Base-by-base conservation (phyloP, 2,888 invertebrate genomes). In the Mythimna impura region DNA sequence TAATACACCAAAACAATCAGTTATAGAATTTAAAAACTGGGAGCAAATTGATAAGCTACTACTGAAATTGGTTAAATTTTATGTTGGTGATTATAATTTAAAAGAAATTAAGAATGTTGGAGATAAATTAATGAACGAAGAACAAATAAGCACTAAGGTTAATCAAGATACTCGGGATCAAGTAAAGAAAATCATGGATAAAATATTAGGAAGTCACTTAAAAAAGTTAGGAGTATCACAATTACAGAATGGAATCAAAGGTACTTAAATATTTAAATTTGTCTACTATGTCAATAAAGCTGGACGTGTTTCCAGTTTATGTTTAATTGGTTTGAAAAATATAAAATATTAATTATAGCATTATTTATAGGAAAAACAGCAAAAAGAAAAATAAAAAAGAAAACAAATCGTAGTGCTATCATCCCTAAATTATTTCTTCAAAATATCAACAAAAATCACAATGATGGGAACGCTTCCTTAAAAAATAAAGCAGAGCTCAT, bases 21-120 rank as follows among this genome's bases (percentile, higher is more conserved):
- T 93, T 50, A 86, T 97, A 50, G 97, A 97, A 88, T 97, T 97
- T 84, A 95, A 94, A 85, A 92, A 97, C 80, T 97, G 97, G 97
- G 90, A 93, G 25, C 83, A 89, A 83, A 88, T 96, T 3, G 88
- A 89, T 34, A 91, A 89, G 73, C 78, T 95, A 50, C 62, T 94
- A 43, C 91, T 93, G 68, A 96, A 95, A 84, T 78, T 93, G 20
- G 84, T 91, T 0, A 89, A 92, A 78, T 94, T 94, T 85, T 93
- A 93, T 83, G 75, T 76, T 50, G 93, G 93, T 62, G 90, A 92
- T 50, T 73, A 89, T 61, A 83, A 88, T 75, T 54, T 91, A 3
- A 90, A 89, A 83, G 82, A 87, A 83, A 67, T 83, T 10, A 81
- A 82, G 66, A 86, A 82, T 20, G 61, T 57, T 54, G 73, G 84